Evolutionary conservation across 2,113 vertebrate genomes (phyloP), one percentile per base, ranked within the genome.

Genomic region (Bambusicola thoracicus): DNA sequence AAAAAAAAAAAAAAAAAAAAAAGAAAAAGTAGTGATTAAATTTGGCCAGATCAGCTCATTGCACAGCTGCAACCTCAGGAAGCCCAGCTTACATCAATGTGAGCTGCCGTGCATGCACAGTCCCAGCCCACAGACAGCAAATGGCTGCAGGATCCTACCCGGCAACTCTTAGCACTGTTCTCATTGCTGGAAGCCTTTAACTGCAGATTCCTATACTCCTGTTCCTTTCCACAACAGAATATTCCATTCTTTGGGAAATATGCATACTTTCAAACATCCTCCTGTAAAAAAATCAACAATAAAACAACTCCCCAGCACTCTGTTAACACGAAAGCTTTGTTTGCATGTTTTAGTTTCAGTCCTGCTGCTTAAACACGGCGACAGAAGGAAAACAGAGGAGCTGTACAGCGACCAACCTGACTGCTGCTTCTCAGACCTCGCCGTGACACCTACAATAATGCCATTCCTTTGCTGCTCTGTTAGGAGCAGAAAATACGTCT

Each of bases 401-500:
- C 41, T 13, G 36, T 10, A 53, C 0, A 49, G 34, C 13, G 66
- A 74, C 11, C 6, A 15, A 41, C 43, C 61, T 61, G 40, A 16
- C 27, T 32, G 36, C 13, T 51, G 29, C 29, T 78, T 73, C 68
- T 84, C 69, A 53, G 25, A 24, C 8, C 55, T 19, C 48, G 81
- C 81, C 66, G 32, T 73, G 79, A 91, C 38, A 92, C 34, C 38
- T 13, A 44, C 53, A 87, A 55, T 56, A 0, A 82, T 55, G 51
- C 73, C 81, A 36, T 89, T 89, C 92, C 84, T 73, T 85, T 29
- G 5, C 55, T 74, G 87, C 49, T 85, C 89, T 81, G 76, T 89
- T 89, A 85, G 25, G 25, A 59, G 21, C 38, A 80, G 72, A 73
- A 95, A 77, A 82, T 24, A 78, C 34, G 87, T 14, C 21, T 32